Conservation (phyloP, 30 jellyfish, hydroid and myxozoan species). For the Hydra vulgaris region DNA sequence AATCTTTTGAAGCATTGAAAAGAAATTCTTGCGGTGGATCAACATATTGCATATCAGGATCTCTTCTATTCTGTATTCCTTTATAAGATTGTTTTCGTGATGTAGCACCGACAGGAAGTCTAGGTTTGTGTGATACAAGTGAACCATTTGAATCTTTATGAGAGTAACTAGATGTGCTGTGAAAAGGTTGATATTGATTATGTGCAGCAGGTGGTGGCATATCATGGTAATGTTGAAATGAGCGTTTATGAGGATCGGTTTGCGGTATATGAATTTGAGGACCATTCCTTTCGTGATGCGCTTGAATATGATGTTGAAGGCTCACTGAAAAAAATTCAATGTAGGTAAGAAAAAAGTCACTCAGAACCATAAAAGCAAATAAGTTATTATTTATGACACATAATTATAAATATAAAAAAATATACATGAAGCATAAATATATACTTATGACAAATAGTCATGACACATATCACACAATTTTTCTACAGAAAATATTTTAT, state of each 20-base stretch:
- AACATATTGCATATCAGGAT: conserved; percentile 79
- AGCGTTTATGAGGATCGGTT: conserved; percentile 32
- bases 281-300: conserved; percentile 48
- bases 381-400: no score
- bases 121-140: conserved; percentile 8
- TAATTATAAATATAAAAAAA: no score
- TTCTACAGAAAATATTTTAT: no score
- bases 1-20: conserved; percentile 68
- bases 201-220: conserved; percentile 36
- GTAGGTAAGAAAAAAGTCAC: conserved; percentile 13
- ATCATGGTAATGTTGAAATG: conserved; percentile 41
- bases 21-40: conserved; percentile 98
- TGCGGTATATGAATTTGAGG: conserved; percentile 45
- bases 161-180: conserved; percentile 18
- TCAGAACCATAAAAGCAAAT: no score
- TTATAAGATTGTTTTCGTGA: conserved; percentile 34
- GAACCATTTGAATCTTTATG: conserved; percentile 22
- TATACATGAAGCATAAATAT: no score
- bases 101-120: conserved; percentile 30
- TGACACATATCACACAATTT: no score
- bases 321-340: conserved; percentile 47
- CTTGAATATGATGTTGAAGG: conserved; percentile 67
- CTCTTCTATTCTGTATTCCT: conserved; percentile 53
- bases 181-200: conserved; percentile 24
- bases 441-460: neutral